Base-by-base conservation (phyloP, 2,888 invertebrate species). In the Plutella xylostella region DNA sequence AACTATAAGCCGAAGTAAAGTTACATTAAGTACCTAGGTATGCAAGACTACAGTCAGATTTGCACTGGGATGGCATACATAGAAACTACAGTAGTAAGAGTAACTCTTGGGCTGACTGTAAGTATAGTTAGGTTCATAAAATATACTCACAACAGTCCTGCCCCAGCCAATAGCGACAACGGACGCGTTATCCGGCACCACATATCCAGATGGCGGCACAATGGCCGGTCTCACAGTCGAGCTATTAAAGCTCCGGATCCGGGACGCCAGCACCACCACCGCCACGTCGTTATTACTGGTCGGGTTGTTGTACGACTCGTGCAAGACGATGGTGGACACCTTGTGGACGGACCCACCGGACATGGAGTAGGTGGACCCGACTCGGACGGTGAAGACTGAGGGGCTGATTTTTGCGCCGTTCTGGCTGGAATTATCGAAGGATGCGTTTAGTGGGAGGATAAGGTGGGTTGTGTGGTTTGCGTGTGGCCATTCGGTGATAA, bases 161-260 rank as follows among this genome's bases (percentile, higher is more conserved):
- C 80, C 80, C 80, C 80, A 80, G 1, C 80, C 80, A 2, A 73
- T 57, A 22, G 59, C 55, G 0, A 51, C 52, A 2, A 79, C 69
- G 0, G 48, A 28, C 0, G 58, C 49, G 49, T 71, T 61, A 42
- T 69, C 62, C 0, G 64, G 56, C 6, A 79, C 49, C 9, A 35
- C 43, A 0, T 49, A 48, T 0, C 55, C 60, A 22, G 56, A 62
- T 4, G n/a, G 5, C 1, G 72, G 68, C 4, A 79, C 52, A 20
- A 2, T 1, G 2, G 64, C 68, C 0, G 49, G 3, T 4, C 28
- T 50, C 1, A 69, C 54, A 0, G 45, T 28, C 22, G 14, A n/a
- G n/a, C n/a, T n/a, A n/a, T n/a, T 6, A 46, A 58, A 44, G 14
- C 61, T 45, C 2, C 50, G 48, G 15, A 68, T 60, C 0, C 48